phyloP scores from a whole-genome alignment of 1,140 invertebrate genomes.

The Hermetia illucens region DNA sequence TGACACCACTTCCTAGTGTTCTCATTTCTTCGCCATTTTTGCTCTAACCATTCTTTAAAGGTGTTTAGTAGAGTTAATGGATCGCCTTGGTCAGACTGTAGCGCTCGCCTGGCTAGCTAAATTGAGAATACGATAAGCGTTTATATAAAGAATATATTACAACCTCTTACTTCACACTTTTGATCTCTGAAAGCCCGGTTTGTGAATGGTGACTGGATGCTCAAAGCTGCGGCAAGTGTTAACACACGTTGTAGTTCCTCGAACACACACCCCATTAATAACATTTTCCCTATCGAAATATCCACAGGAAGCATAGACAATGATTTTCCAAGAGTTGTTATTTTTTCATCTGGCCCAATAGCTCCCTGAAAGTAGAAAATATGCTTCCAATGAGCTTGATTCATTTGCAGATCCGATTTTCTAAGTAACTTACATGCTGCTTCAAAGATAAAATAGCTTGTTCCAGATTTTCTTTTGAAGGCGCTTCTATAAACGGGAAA shows the following conservation, averaged over 20 bases:
- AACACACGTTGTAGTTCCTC: constrained; percentile 84
- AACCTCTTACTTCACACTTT: constrained; percentile 63
- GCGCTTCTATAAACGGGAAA: constrained; percentile 94
- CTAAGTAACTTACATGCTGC: constrained; percentile 70
- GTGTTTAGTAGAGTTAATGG: constrained; percentile 81
- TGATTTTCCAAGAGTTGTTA: constrained; percentile 83
- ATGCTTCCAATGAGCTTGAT: constrained; percentile 2
- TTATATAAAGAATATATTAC: constrained; percentile 1
- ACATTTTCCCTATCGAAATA: constrained; percentile 89
- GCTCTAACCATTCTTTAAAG: constrained; percentile 79
- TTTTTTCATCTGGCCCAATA: constrained; percentile 61
- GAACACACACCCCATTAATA: constrained; percentile 85
- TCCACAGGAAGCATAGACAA: constrained; percentile 86
- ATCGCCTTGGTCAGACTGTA: constrained; percentile 91
- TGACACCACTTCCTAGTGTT: constrained; percentile 68
- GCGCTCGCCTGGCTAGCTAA: constrained; percentile 57
- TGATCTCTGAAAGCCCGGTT: constrained; percentile 72
- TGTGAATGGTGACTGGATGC: constrained; percentile 87
- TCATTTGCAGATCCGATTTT: constrained; percentile 2
- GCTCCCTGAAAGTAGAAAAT: constrained; percentile 48
- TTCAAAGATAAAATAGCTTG: constrained; percentile 74
- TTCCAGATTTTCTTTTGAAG: constrained; percentile 67
- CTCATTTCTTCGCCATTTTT: constrained; percentile 41
- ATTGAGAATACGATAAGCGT: constrained; percentile 9
- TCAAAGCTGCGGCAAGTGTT: constrained; percentile 80